A percentile compares a stretch with the other conserved stretches of the same genome.
Evolutionary conservation across 2,113 vertebrate species (phyloP).

Genomic region (Alces alces): DNA sequence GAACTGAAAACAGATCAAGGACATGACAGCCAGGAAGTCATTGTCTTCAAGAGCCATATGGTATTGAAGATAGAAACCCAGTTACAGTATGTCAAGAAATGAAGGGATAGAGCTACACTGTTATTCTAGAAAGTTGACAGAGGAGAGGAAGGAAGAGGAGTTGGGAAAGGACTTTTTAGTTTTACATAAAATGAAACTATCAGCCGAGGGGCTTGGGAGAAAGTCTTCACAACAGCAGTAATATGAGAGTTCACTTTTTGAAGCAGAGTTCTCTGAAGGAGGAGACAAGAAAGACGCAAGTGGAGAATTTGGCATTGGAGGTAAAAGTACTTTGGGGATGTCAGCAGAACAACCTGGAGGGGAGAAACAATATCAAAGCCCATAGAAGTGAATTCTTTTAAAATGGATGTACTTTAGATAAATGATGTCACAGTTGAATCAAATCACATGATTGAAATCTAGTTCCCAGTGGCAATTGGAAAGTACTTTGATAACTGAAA

Average conservation of each 20-base stretch:
- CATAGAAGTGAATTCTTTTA: not conserved
- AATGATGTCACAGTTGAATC: not conserved
- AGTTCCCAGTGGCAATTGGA: not conserved
- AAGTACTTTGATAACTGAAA: not conserved
- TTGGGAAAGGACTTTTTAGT: not conserved
- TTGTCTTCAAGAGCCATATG: not conserved
- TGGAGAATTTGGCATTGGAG: not conserved
- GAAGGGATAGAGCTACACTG: not conserved
- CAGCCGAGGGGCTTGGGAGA: not conserved
- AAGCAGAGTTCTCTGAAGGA: not conserved
- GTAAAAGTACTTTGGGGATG: not conserved
- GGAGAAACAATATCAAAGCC: not conserved
- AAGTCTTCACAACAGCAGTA: not conserved
- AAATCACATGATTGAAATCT: not conserved
- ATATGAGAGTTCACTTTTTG: not conserved
- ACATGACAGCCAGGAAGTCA: not conserved
- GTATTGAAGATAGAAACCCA: not conserved
- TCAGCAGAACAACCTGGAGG: not conserved
- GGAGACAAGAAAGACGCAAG: not conserved
- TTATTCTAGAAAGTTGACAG: not conserved
- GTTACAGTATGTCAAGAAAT: not conserved
- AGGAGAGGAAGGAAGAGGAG: not conserved
- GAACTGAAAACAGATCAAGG: not conserved
- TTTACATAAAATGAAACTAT: not conserved
- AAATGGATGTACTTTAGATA: not conserved